Evolutionary conservation across 2,888 invertebrate genomes (phyloP), one percentile per base, ranked within the genome.

Genomic region (Watsonalla cultraria): DNA sequence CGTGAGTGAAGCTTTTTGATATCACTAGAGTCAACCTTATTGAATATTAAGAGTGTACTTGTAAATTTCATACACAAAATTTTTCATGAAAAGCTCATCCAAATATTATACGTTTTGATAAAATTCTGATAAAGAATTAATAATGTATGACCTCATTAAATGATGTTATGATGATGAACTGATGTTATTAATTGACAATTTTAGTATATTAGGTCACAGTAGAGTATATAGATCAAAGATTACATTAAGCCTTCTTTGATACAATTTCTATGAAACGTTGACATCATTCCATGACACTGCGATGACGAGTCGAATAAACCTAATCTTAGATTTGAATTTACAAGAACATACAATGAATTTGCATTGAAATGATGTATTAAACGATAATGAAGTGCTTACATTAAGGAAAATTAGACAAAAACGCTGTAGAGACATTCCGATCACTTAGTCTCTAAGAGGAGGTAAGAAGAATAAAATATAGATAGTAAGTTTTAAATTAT

Each of bases 211-310:
- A 42, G 42, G 42, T 42, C 42, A 42, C 42, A 0, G 42, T 42
- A 9, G 8, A 9, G 37, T 2, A 9, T 7, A 6, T 8, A 9
- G 37, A 9, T n/a, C 5, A 24, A 45, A n/a, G 45, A 51, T 48
- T 42, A 47, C 47, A 42, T 39, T 13, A 50, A 45, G 45, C 48
- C 46, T 14, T 14, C 7, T 37, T 34, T 39, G 8, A 47, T 47
- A 47, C 5, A 48, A 13, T n/a, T 33, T 60, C 54, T 52, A 51
- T n/a, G 49, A 51, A 58, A 56, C 46, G 15, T 33, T 58, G 55
- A 55, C 56, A 52, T 59, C 56, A 58, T 45, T 24, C 33, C 33
- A 54, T 51, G 50, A 49, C 49, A 56, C 48, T 33, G 51, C 47
- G 45, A 46, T 50, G 46, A 55, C 15, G 39, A 45, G 48, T 49